Conservation (phyloP, 2,888 invertebrate species). For the Penaeus monodon region DNA sequence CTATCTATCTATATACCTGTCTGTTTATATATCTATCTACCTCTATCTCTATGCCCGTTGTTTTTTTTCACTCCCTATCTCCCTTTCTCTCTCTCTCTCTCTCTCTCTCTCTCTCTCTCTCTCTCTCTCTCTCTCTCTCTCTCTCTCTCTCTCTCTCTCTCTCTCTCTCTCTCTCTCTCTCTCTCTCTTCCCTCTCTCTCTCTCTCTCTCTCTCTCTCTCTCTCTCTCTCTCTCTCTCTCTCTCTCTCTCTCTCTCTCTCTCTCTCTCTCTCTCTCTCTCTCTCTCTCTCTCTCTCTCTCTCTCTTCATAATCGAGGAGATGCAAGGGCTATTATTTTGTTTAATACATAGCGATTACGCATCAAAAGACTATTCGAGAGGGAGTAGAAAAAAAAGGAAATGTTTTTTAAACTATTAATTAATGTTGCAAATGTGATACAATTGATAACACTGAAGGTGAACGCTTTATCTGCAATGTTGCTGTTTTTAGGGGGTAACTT, state of each 20-base stretch:
- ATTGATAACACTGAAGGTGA: too few species aligned
- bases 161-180: too few species aligned
- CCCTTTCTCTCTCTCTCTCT: background rate
- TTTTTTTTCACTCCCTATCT: background rate
- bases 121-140: background rate
- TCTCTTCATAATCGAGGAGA: background rate
- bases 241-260: background rate
- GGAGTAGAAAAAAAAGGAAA: too few species aligned
- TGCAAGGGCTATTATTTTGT: background rate
- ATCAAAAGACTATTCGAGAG: background rate
- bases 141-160: background rate
- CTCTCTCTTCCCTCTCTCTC: background rate
- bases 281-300: background rate
- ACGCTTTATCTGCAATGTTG: too few species aligned
- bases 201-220: background rate
- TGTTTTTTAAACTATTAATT: too few species aligned
- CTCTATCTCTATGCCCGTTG: background rate
- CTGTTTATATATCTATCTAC: too few species aligned
- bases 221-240: background rate
- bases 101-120: slow-evolving; percentile 16
- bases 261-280: background rate
- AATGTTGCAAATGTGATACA: too few species aligned
- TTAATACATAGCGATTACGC: background rate
- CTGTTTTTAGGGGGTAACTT: too few species aligned
- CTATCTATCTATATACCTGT: too few species aligned